phyloP scores from a whole-genome alignment of 2,113 vertebrate species.

The Pelobates fuscus region DNA sequence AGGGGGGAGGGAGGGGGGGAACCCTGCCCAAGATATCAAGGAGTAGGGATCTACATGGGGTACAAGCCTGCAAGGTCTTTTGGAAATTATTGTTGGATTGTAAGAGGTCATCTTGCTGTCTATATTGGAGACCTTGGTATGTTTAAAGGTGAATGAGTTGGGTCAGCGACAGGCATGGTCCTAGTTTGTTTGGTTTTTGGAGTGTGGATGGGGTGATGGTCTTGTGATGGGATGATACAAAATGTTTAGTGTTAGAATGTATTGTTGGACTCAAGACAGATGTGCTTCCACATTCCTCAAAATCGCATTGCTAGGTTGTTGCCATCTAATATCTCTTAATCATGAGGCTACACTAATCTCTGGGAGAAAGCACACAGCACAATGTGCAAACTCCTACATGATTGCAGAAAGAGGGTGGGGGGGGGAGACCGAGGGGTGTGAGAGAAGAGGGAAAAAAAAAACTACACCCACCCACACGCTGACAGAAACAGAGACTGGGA shows the following conservation, averaged over 20 bases:
- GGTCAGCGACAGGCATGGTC: no score
- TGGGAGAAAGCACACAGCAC: constrained; percentile 38
- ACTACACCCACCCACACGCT: constrained; percentile 41
- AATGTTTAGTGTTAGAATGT: not conserved
- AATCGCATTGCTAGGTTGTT: not conserved
- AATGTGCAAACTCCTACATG: constrained; percentile 46
- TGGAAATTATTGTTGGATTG: no score
- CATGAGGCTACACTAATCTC: constrained; percentile 38
- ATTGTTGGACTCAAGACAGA: not conserved
- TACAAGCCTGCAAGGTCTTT: no score
- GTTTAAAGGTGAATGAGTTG: no score
- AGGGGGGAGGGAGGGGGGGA: no score
- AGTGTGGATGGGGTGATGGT: no score
- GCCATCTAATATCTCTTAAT: constrained; percentile 21
- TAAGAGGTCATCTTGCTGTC: no score
- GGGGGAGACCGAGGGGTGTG: constrained; percentile 20
- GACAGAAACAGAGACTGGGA: constrained; percentile 33
- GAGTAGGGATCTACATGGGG: no score
- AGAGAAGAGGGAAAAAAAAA: constrained; percentile 7
- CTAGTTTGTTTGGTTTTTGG: no score
- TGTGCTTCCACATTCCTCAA: not conserved
- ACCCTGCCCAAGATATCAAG: no score
- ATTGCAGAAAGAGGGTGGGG: constrained; percentile 12
- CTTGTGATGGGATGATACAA: no score
- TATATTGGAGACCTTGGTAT: no score